Evolutionary conservation across 2,113 vertebrate species (phyloP), one percentile per base, ranked within the genome.

Genomic region (Dipodomys ordii): DNA sequence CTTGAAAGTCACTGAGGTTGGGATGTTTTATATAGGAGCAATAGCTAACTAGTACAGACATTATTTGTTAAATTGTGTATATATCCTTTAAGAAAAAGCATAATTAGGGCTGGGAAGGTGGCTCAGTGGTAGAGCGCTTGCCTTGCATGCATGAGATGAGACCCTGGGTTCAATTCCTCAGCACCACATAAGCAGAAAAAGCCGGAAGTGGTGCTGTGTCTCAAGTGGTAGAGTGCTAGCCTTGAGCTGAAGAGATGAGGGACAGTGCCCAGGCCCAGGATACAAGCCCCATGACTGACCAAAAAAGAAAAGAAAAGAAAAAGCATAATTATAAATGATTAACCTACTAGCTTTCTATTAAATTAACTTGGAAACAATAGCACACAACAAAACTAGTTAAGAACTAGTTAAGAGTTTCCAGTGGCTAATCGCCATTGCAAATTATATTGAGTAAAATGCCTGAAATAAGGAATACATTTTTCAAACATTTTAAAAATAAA

Each of bases 401-500:
- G 25, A 57, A 95, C 88, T 62, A 46, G 7, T 71, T 83, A 82
- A 87, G 25, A 80, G 72, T 93, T 89, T 97, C 4, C 94, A 87
- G 83, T 97, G 93, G 65, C 88, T 95, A 1, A 1, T 92, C 53
- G 65, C 82, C 81, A 65, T 71, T 25, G 76, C 87, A 97, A 92
- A 91, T 90, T 82, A 87, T 80, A 90, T 64, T 77, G 23, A 9
- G 39, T 71, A 72, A 73, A 95, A 83, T 77, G 19, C 53, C 67
- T 96, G 76, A 92, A 94, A 83, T 87, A 20, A 96, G 72, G 53
- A 57, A 71, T 97, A 94, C 90, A 84, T 97, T 0, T 4, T 96
- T 96, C 71, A 84, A 88, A 57, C 12, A 57, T 32, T 62, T 71
- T 3, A 8, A 20, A 7, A 81, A 92, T 93, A 96, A 95, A 88